Conservation (phyloP, 2,888 invertebrate species). For the Diploptera punctata region DNA sequence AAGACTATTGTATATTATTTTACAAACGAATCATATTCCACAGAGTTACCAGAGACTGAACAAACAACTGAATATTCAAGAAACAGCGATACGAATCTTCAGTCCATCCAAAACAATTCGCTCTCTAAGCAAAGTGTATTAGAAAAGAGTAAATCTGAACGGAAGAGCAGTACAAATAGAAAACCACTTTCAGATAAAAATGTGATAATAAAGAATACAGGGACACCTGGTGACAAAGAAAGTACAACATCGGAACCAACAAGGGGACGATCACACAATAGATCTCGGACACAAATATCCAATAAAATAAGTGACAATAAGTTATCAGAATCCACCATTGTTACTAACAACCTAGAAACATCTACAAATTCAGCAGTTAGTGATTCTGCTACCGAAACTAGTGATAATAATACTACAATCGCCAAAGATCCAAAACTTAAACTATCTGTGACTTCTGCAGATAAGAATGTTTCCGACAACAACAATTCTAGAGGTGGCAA, state of each 20-base stretch:
- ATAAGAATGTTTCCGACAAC: too few relatives aligned
- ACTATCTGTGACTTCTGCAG: neutral
- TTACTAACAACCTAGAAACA: neutral
- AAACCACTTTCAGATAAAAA: neutral
- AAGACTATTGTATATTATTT: neutral
- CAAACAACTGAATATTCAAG: neutral
- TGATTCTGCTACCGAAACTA: neutral
- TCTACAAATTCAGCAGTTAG: neutral
- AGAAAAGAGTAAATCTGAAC: too few relatives aligned
- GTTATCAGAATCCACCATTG: neutral
- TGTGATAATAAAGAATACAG: too few relatives aligned
- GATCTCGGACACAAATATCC: neutral
- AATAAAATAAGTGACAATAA: neutral
- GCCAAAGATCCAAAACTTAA: neutral
- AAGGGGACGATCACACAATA: neutral
- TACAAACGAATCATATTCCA: neutral
- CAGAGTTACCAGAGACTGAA: neutral
- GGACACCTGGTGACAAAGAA: conserved; percentile 26
- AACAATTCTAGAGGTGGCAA: neutral
- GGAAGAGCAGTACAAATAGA: neutral
- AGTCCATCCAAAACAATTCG: neutral
- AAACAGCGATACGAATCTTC: too few relatives aligned
- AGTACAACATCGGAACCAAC: conserved; percentile 25
- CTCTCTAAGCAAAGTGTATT: too few relatives aligned
- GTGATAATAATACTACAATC: neutral